Evolutionary conservation across 2,113 vertebrate genomes (phyloP).

Genomic region (Scopus umbretta): DNA sequence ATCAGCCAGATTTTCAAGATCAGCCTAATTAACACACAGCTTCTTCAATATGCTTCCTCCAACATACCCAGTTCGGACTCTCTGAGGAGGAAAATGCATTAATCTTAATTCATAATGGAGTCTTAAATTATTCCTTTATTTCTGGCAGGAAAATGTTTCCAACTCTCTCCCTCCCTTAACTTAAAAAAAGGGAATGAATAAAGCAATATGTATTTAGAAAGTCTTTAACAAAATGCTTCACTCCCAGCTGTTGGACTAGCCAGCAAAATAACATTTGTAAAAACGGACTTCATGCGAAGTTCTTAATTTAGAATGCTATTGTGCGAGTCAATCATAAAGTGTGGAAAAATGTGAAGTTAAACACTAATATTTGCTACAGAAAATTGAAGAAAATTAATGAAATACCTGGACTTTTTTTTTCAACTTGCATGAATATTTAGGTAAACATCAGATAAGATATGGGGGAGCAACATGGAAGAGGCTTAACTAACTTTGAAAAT

Average conservation of each 20-base stretch:
- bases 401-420: background rate
- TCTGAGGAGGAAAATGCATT: background rate
- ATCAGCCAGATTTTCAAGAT: background rate
- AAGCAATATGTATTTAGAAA: background rate
- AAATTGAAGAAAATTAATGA: background rate
- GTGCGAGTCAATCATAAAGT: background rate
- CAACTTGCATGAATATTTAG: background rate
- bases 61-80: background rate
- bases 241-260: background rate
- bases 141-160: background rate
- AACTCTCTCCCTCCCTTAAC: background rate
- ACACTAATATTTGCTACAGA: background rate
- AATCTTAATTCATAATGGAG: background rate
- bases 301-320: background rate
- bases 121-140: background rate
- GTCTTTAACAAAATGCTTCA: background rate
- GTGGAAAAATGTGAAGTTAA: background rate
- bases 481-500: background rate
- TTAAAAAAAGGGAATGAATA: background rate
- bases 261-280: background rate
- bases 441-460: background rate
- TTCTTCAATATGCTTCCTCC: background rate
- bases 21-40: background rate
- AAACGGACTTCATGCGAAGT: background rate
- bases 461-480: background rate